These are phyloP conservation scores for Hydropotes inermis DNA, from an alignment of 2,113 vertebrate species.

Conservation along the genomic window DNA sequence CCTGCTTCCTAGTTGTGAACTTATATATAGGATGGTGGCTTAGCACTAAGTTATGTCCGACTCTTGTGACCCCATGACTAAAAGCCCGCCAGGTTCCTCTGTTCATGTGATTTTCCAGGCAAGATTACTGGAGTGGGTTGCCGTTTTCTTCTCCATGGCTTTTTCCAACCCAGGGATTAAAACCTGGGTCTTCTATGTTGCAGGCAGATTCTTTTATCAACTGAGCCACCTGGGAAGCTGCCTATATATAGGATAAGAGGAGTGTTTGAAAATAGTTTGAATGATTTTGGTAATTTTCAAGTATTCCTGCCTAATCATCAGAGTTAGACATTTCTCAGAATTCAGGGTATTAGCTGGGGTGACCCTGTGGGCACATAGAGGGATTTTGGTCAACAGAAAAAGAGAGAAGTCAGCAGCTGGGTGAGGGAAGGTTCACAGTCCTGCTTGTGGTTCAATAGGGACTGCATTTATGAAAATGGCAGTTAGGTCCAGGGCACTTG, in stretches of 20 bases:
- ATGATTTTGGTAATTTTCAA: neutral
- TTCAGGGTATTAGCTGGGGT: neutral
- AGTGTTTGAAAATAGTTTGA: neutral
- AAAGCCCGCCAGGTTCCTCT: neutral
- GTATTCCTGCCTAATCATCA: neutral
- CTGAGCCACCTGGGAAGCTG: neutral
- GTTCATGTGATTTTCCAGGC: neutral
- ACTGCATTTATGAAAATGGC: conserved; percentile 57
- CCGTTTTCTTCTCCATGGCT: neutral
- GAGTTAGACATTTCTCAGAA: neutral
- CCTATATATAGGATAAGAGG: neutral
- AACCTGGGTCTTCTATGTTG: neutral
- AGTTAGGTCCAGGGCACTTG: conserved; percentile 48
- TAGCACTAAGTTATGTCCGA: neutral
- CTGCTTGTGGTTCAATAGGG: conserved; percentile 40
- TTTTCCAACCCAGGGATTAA: neutral
- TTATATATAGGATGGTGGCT: neutral
- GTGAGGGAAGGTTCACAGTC: neutral
- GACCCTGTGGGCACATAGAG: neutral
- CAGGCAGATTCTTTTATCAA: neutral
- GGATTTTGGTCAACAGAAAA: conserved; percentile 34
- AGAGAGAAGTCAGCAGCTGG: neutral
- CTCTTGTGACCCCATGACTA: neutral
- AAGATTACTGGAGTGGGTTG: neutral
- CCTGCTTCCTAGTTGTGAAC: neutral